These are phyloP conservation scores for Cydia strobilella DNA, from an alignment of 1,140 invertebrate species.

Conservation along the genomic window DNA sequence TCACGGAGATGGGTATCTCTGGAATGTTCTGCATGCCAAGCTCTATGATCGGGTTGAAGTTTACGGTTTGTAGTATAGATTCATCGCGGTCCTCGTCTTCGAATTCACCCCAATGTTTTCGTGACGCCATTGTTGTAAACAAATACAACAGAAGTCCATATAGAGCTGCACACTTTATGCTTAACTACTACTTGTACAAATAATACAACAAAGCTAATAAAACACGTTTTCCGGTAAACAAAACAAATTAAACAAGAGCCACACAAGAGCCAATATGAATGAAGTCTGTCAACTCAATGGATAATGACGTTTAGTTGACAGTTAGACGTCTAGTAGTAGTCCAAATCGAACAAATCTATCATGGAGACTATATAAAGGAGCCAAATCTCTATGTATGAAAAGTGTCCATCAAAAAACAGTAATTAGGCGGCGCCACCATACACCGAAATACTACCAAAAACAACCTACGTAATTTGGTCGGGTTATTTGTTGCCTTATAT, in stretches of 20 bases:
- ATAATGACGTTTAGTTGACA: constrained; percentile 7
- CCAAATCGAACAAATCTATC: too few species aligned
- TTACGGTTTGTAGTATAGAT: constrained; percentile 66
- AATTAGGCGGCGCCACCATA: too few species aligned
- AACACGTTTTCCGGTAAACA: background rate
- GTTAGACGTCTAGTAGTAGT: too few species aligned
- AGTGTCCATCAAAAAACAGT: too few species aligned
- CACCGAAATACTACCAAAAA: too few species aligned
- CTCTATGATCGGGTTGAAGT: constrained; percentile 78
- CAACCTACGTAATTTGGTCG: too few species aligned
- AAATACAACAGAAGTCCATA: background rate
- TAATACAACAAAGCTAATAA: background rate
- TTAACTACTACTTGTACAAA: background rate
- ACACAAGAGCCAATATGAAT: background rate
- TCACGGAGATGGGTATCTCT: constrained; percentile 72
- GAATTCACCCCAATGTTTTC: constrained; percentile 75
- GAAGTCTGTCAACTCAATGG: background rate
- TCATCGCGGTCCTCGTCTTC: constrained; percentile 64
- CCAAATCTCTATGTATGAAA: too few species aligned
- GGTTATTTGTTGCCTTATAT: too few species aligned
- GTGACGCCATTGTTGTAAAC: constrained; percentile 49
- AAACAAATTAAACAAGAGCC: background rate
- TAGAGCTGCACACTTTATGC: background rate
- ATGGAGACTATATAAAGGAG: too few species aligned
- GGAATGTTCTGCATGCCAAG: constrained; percentile 76